Evolutionary conservation across 2,113 vertebrate genomes (phyloP).

Genomic region (Bubo scandiacus): DNA sequence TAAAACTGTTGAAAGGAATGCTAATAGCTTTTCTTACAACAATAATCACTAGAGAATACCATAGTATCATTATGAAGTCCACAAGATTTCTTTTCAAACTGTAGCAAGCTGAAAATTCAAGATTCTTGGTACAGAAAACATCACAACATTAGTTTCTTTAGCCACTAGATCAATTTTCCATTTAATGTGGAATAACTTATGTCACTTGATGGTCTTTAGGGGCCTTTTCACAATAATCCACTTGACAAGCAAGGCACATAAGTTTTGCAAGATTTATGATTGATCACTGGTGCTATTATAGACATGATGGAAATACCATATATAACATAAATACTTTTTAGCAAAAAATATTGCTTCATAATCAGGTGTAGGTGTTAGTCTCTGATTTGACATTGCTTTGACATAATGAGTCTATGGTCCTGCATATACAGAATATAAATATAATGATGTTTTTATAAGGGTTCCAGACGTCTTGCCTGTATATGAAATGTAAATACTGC

Average conservation of each 20-base stretch:
- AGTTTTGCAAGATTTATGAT: neutral
- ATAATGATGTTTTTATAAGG: constrained; percentile 57
- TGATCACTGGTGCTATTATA: constrained; percentile 34
- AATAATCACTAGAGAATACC: neutral
- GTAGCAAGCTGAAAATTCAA: neutral
- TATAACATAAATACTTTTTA: constrained; percentile 18
- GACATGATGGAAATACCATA: constrained; percentile 46
- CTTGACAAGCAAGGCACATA: constrained; percentile 8
- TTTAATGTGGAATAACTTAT: constrained; percentile 45
- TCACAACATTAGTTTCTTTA: neutral
- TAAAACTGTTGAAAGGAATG: neutral
- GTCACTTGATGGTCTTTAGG: constrained; percentile 4
- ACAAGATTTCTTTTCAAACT: constrained; percentile 2
- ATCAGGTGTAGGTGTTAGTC: constrained; percentile 45
- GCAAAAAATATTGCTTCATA: constrained; percentile 45
- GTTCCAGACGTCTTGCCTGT: constrained; percentile 35
- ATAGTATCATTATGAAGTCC: neutral
- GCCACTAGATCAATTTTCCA: constrained; percentile 32
- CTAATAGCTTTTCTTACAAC: neutral
- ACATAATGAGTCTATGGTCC: constrained; percentile 43
- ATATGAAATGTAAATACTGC: constrained; percentile 48
- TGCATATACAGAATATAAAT: constrained; percentile 41
- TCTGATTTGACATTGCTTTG: constrained; percentile 25
- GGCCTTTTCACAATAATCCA: neutral
- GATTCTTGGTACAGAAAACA: neutral